Evolutionary conservation across 2,113 vertebrate species (phyloP).

Genomic region (Oncorhynchus tshawytscha): DNA sequence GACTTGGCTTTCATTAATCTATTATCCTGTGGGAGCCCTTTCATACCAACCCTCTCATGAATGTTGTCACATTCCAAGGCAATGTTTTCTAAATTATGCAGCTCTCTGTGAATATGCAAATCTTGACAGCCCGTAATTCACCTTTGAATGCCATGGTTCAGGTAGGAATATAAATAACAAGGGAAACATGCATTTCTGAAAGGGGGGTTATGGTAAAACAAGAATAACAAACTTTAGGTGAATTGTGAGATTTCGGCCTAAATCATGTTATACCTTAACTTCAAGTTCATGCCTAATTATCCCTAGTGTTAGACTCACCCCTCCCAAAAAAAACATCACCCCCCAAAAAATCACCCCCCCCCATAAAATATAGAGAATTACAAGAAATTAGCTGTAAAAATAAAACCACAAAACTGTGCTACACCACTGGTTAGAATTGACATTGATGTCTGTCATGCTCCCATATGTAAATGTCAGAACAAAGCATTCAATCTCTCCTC

Average conservation of each 20-base stretch:
- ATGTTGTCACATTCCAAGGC: constrained; percentile 42
- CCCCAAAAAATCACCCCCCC: too few relatives aligned
- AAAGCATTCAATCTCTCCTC: background rate
- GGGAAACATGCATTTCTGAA: background rate
- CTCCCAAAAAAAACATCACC: too few relatives aligned
- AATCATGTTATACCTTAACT: too few relatives aligned
- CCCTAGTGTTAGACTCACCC: too few relatives aligned
- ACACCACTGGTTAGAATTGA: too few relatives aligned
- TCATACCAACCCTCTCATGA: constrained; percentile 47
- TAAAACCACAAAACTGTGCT: too few relatives aligned
- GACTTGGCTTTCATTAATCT: constrained; percentile 49
- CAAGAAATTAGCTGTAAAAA: too few relatives aligned
- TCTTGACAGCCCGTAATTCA: constrained; percentile 41
- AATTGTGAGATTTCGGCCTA: too few relatives aligned
- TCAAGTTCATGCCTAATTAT: too few relatives aligned
- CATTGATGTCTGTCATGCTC: too few relatives aligned
- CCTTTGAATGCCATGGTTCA: constrained; percentile 32
- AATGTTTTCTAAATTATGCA: constrained; percentile 37
- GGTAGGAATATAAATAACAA: constrained; percentile 38
- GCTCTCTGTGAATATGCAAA: constrained; percentile 39
- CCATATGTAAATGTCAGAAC: background rate
- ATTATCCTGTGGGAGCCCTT: constrained; percentile 52
- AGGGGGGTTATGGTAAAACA: background rate
- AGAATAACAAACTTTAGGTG: background rate
- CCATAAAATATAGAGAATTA: too few relatives aligned